Evolutionary conservation across 2,113 vertebrate species (phyloP).

Genomic region (Alexandromys fortis): DNA sequence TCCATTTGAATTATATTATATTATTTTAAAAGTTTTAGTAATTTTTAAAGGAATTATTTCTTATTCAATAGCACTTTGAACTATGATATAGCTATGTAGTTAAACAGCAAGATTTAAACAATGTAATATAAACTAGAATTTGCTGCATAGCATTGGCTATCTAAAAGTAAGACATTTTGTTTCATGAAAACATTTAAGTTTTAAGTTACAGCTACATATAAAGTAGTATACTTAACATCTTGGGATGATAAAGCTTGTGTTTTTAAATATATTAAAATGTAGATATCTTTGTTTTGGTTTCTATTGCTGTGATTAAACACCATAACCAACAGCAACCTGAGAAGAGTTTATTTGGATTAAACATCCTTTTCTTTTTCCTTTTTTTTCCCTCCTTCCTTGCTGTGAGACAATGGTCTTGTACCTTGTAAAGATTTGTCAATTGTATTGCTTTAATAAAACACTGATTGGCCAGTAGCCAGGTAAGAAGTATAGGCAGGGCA

Average conservation of each 20-base stretch:
- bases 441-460: too few species aligned
- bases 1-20: too few species aligned
- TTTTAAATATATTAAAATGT: not conserved
- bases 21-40: not conserved
- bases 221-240: not conserved
- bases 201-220: not conserved
- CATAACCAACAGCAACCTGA: not conserved
- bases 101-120: not conserved
- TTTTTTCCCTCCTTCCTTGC: too few species aligned
- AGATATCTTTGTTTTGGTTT: not conserved
- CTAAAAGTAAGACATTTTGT: not conserved
- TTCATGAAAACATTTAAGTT: not conserved
- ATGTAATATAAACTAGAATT: not conserved
- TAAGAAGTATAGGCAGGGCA: too few species aligned
- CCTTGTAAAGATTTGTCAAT: too few species aligned
- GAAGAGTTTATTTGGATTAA: too few species aligned
- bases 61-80: not conserved
- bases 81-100: not conserved
- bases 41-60: conserved; percentile 1
- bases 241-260: not conserved
- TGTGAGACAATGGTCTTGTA: too few species aligned
- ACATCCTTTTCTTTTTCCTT: too few species aligned
- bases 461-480: too few species aligned
- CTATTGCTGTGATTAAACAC: not conserved
- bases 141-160: not conserved